Evolutionary conservation across 1,140 invertebrate species (phyloP).

Genomic region (Dinothrombium tinctorium): DNA sequence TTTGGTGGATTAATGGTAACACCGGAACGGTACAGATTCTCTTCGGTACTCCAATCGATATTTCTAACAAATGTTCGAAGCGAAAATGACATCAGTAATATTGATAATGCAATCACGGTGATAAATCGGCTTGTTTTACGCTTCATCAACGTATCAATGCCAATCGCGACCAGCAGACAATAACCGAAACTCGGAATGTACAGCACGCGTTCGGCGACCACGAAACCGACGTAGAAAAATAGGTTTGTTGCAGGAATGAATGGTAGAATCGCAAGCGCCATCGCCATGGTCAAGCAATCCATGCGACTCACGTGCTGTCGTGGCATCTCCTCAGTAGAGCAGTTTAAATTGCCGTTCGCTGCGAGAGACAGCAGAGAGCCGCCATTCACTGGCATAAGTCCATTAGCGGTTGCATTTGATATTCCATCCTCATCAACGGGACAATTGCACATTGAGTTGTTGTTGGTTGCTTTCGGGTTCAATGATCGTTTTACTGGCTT

Average conservation of each 20-base stretch:
- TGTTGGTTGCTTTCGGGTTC: no score
- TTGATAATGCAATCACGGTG: slow-evolving; percentile 24
- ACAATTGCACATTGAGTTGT: no score
- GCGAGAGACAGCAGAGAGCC: no score
- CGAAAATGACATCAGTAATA: slow-evolving; percentile 38
- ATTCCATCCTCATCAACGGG: no score
- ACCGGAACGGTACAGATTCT: slow-evolving; percentile 71
- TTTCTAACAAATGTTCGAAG: slow-evolving; percentile 56
- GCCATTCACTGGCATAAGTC: no score
- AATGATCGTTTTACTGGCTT: no score
- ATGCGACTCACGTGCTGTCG: no score
- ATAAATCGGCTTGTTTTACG: slow-evolving; percentile 15
- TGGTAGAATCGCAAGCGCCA: slow-evolving; percentile 46
- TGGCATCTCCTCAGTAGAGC: no score
- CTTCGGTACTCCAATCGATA: slow-evolving; percentile 72
- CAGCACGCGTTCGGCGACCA: slow-evolving; percentile 60
- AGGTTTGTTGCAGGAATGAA: slow-evolving; percentile 80
- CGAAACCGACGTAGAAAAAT: slow-evolving; percentile 41
- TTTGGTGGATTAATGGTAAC: slow-evolving; percentile 85
- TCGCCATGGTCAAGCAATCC: neutral
- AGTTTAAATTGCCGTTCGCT: no score
- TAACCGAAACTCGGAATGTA: slow-evolving; percentile 83
- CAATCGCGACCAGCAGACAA: slow-evolving; percentile 48
- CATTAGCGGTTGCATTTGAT: no score
- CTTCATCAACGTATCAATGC: slow-evolving; percentile 21